Percentiles rank a stretch among this genome's conserved stretches.
phyloP scores from a whole-genome alignment of 2,888 invertebrate species.

The Lissocephala sabroskyi region DNA sequence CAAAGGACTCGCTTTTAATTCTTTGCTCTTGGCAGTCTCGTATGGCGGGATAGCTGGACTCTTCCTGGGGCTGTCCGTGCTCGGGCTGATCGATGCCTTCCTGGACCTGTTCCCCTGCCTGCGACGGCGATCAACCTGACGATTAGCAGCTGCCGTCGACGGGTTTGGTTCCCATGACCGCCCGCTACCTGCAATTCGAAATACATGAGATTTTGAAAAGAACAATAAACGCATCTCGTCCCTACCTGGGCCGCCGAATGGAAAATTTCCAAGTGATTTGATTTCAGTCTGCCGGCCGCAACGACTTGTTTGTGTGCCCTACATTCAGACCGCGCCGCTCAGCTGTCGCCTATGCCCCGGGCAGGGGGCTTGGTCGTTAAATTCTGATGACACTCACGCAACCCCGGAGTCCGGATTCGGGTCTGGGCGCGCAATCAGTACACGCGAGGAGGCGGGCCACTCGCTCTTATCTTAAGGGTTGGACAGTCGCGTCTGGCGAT shows the following conservation, averaged over 20 bases:
- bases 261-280: conserved; percentile 31
- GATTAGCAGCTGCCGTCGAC: conserved; percentile 12
- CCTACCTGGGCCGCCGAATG: conserved; percentile 12
- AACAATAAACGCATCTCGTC: too few species aligned
- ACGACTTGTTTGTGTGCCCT: neutral
- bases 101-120: conserved; percentile 34
- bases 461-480: neutral
- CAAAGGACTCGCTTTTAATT: neutral
- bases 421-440: neutral
- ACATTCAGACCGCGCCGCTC: neutral
- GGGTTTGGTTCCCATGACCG: conserved; percentile 11
- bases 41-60: conserved; percentile 57
- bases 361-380: neutral
- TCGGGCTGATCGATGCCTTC: conserved; percentile 40
- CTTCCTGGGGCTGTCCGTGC: conserved; percentile 49
- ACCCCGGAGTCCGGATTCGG: neutral
- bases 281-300: neutral
- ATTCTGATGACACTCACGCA: neutral
- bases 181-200: neutral
- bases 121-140: conserved; percentile 7
- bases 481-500: neutral
- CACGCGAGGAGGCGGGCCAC: neutral
- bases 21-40: conserved; percentile 36
- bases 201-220: too few species aligned
- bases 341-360: neutral